phyloP scores from a whole-genome alignment of 30 jellyfish, hydroid and myxozoan genomes.

The Hydractinia echinata region DNA sequence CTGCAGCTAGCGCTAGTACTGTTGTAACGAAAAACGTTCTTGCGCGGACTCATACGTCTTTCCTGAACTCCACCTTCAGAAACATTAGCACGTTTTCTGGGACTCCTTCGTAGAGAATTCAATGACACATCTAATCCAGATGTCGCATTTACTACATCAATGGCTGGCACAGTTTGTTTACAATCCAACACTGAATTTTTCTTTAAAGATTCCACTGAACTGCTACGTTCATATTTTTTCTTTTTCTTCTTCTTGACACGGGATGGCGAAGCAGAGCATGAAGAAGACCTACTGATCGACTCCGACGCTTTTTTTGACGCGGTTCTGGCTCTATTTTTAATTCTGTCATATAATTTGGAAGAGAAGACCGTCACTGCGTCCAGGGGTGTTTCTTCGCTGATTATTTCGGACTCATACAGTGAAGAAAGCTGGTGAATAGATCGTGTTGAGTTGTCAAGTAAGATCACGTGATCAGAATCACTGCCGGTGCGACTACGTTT shows the following conservation, averaged over 20 bases:
- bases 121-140: no score
- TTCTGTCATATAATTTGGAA: background rate
- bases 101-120: no score
- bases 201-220: no score
- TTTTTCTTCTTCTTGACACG: background rate
- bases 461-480: background rate
- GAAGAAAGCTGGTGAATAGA: background rate
- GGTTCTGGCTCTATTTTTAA: background rate
- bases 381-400: background rate
- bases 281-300: background rate
- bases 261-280: background rate
- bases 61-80: background rate
- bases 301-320: background rate
- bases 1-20: background rate
- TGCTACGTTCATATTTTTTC: no score
- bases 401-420: background rate
- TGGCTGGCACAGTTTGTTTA: no score
- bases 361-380: background rate
- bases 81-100: background rate
- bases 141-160: no score
- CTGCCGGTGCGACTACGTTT: slow-evolving; percentile 16
- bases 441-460: no score
- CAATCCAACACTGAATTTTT: no score
- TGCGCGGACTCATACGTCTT: slow-evolving; percentile 20
- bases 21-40: background rate